Evolutionary conservation across 2,888 invertebrate species (phyloP).

Genomic region (Petrophora chlorosata): DNA sequence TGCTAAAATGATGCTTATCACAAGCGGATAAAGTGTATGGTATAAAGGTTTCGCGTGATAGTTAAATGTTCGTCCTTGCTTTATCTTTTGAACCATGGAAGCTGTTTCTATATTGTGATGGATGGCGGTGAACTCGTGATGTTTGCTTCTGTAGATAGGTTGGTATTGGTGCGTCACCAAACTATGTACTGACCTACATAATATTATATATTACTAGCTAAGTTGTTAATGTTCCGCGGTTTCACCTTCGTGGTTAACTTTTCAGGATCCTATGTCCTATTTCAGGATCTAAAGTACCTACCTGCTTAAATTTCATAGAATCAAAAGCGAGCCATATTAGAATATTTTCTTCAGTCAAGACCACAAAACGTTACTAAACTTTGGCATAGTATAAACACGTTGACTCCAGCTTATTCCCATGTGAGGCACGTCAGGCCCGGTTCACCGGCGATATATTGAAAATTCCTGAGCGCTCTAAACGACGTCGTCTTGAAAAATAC

Average conservation of each 20-base stretch:
- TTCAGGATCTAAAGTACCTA: too few species aligned
- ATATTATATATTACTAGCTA: too few species aligned
- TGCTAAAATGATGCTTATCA: conserved; percentile 24
- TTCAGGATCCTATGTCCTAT: too few species aligned
- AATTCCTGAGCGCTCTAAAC: conserved; percentile 17
- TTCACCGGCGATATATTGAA: conserved; percentile 23
- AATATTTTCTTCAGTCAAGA: background rate
- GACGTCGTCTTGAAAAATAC: conserved; percentile 17
- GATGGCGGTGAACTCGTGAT: conserved; percentile 32
- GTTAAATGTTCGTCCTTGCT: conserved; percentile 22
- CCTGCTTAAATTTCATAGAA: too few species aligned
- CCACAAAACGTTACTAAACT: conserved; percentile 5
- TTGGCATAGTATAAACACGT: too few species aligned
- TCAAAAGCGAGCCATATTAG: too few species aligned
- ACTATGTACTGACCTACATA: background rate
- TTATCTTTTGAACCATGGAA: conserved; percentile 33
- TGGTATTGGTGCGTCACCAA: background rate
- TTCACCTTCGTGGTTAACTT: too few species aligned
- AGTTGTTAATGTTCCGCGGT: too few species aligned
- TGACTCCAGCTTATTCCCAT: conserved; percentile 16
- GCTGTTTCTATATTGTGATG: conserved; percentile 27
- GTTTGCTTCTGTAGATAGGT: conserved; percentile 3
- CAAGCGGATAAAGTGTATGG: conserved; percentile 9
- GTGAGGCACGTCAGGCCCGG: conserved; percentile 9
- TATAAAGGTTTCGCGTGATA: background rate